Percentiles rank a stretch among this genome's conserved stretches.
Conservation (phyloP, 2,113 vertebrate species). For the Barbus barbus region DNA sequence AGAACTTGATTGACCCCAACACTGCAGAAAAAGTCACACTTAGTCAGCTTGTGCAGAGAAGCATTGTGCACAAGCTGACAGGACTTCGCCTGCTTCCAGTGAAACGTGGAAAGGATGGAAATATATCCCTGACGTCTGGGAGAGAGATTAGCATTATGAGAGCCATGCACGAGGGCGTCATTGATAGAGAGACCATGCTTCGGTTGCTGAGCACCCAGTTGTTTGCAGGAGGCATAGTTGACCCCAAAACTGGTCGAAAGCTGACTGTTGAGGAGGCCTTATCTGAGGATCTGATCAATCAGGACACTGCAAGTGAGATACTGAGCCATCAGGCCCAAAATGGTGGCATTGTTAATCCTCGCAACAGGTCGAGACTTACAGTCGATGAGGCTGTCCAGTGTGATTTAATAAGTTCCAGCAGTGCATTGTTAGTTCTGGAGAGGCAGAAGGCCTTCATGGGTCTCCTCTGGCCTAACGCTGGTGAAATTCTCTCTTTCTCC, state of each 20-base stretch:
- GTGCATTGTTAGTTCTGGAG: slow-evolving; percentile 85
- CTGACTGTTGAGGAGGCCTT: slow-evolving; percentile 79
- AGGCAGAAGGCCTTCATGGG: slow-evolving; percentile 85
- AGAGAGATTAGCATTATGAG: slow-evolving; percentile 76
- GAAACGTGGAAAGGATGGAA: slow-evolving; percentile 78
- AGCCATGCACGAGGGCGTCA: slow-evolving; percentile 78
- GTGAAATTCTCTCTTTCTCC: slow-evolving; percentile 83
- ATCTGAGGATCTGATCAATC: slow-evolving; percentile 75
- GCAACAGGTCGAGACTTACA: slow-evolving; percentile 74
- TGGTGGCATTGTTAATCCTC: slow-evolving; percentile 77
- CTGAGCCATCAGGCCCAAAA: slow-evolving; percentile 76
- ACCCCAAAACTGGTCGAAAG: slow-evolving; percentile 70
- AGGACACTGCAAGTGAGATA: slow-evolving; percentile 77
- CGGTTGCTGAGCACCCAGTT: slow-evolving; percentile 78
- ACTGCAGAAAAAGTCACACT: slow-evolving; percentile 80
- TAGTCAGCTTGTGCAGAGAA: slow-evolving; percentile 75
- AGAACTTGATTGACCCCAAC: slow-evolving; percentile 78
- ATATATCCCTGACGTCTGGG: slow-evolving; percentile 75
- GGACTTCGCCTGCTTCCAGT: slow-evolving; percentile 80
- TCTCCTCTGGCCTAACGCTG: slow-evolving; percentile 86
- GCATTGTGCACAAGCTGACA: slow-evolving; percentile 72
- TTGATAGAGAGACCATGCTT: slow-evolving; percentile 80
- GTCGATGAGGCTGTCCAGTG: slow-evolving; percentile 92
- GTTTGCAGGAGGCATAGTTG: slow-evolving; percentile 79
- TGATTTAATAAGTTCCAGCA: slow-evolving; percentile 86